Evolutionary conservation across 2,888 invertebrate species (phyloP).

Genomic region (Dorcus parallelipipedus): DNA sequence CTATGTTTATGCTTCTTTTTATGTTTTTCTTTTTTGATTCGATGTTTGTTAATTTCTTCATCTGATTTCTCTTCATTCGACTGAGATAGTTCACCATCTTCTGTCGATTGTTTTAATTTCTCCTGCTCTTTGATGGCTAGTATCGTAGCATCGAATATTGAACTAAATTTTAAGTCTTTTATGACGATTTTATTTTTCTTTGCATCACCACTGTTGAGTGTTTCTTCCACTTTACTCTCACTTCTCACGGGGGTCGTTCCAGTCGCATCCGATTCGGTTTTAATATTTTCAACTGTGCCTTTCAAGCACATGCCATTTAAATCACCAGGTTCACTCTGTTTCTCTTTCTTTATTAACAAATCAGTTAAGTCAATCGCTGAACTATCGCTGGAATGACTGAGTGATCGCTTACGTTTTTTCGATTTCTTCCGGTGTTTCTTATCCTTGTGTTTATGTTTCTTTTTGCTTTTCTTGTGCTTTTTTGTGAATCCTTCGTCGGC

Average conservation of each 20-base stretch:
- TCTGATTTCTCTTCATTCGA: background rate
- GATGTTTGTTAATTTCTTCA: conserved; percentile 1
- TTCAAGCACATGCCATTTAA: conserved; percentile 22
- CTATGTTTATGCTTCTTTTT: conserved; percentile 22
- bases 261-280: conserved; percentile 34
- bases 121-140: conserved; percentile 21
- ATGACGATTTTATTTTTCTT: conserved; percentile 58
- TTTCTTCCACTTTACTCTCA: conserved; percentile 24
- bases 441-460: conserved; percentile 57
- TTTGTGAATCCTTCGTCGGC: conserved; percentile 49
- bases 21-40: conserved; percentile 13
- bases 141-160: conserved; percentile 54
- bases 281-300: conserved; percentile 30
- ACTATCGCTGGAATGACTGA: conserved; percentile 36
- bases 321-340: conserved; percentile 34
- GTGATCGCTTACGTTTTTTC: conserved; percentile 47
- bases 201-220: conserved; percentile 4
- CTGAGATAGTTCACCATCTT: conserved; percentile 22
- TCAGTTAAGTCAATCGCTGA: conserved; percentile 40
- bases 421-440: conserved; percentile 54
- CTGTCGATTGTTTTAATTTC: conserved; percentile 12
- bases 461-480: conserved; percentile 57
- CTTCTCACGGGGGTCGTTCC: conserved; percentile 42
- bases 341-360: conserved; percentile 43
- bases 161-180: conserved; percentile 65